phyloP scores from a whole-genome alignment of 2,888 invertebrate species.

The Aphodius granarius region DNA sequence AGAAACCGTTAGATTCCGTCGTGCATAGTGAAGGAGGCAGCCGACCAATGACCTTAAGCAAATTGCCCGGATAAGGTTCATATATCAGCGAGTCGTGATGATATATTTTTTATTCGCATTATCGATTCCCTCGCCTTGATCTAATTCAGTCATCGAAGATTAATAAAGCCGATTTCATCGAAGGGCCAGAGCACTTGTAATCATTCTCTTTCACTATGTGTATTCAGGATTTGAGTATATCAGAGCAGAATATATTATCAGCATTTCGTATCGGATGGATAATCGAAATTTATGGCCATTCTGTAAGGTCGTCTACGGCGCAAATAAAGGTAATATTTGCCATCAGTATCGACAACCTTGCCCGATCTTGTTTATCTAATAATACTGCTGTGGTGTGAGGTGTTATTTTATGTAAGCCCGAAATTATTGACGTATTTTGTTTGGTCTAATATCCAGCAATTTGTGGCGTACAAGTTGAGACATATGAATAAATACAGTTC shows the following conservation, averaged over 20 bases:
- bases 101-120: background rate
- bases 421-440: background rate
- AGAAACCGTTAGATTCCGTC: background rate
- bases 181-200: background rate
- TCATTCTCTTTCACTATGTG: background rate
- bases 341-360: constrained; percentile 26
- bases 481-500: background rate
- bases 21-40: background rate
- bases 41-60: background rate
- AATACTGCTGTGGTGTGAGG: constrained; percentile 9
- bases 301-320: constrained; percentile 17
- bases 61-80: background rate
- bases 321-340: constrained; percentile 26
- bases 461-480: background rate
- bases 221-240: background rate
- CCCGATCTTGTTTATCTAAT: constrained; percentile 25
- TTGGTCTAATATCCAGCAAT: background rate
- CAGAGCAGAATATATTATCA: too few relatives aligned
- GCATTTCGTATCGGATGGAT: background rate
- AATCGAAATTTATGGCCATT: background rate
- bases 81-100: background rate
- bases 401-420: background rate
- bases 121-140: background rate
- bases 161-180: background rate
- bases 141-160: background rate